Conservation (phyloP, 1,140 invertebrate genomes). For the Drosophila punjabiensis region DNA sequence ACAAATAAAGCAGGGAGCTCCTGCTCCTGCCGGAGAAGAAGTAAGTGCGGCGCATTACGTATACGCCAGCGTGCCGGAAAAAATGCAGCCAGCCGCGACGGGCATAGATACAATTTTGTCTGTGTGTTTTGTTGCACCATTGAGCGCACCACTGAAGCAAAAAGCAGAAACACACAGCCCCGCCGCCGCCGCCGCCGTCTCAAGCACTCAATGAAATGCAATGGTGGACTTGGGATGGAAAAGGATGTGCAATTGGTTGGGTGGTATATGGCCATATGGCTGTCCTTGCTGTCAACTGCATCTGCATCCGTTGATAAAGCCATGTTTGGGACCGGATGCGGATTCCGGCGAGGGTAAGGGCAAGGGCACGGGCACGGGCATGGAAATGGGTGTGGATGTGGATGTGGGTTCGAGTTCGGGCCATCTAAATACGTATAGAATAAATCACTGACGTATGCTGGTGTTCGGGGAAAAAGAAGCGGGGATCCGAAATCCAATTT, state of each 20-base stretch:
- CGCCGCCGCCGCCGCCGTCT: conserved; percentile 21
- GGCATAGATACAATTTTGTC: conserved; percentile 58
- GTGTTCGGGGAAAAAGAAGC: conserved; percentile 15
- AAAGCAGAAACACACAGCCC: conserved; percentile 47
- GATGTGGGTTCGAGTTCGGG: conserved; percentile 18
- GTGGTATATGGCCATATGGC: conserved; percentile 16
- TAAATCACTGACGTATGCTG: conserved; percentile 69
- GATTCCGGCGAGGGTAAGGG: conserved; percentile 1
- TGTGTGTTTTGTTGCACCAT: conserved; percentile 80
- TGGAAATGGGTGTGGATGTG: neutral
- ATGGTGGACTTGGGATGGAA: conserved; percentile 21
- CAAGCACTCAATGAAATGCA: conserved; percentile 65
- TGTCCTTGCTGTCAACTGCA: conserved; percentile 74
- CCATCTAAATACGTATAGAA: conserved; percentile 61
- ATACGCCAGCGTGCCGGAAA: conserved; percentile 48
- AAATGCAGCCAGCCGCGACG: conserved; percentile 55
- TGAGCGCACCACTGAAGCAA: conserved; percentile 78
- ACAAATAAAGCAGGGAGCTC: conserved; percentile 34
- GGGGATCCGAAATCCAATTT: conserved; percentile 70
- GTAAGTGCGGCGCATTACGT: conserved; percentile 63
- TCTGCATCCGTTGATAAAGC: conserved; percentile 80
- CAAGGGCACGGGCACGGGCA: conserved; percentile 8
- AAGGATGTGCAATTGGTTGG: neutral
- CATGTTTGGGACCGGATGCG: conserved; percentile 47
- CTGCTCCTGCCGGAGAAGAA: conserved; percentile 13